These are phyloP conservation scores for Lycorma delicatula DNA, from an alignment of 1,140 invertebrate species.

Conservation along the genomic window DNA sequence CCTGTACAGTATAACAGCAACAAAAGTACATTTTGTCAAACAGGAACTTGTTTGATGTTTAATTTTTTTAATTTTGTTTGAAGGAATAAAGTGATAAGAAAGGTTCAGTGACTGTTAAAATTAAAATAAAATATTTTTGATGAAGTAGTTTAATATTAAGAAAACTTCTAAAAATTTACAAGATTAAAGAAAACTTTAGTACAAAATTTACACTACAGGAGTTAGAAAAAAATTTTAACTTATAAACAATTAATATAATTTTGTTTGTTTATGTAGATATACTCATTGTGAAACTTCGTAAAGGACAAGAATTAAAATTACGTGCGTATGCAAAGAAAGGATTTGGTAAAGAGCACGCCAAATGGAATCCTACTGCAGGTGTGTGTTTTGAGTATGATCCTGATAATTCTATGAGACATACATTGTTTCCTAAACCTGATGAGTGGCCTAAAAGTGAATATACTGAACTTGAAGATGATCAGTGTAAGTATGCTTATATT, in stretches of 20 bases:
- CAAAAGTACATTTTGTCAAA: no score
- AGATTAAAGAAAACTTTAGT: no score
- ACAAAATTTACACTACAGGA: no score
- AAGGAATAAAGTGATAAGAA: no score
- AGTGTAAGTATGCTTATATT: slow-evolving; percentile 51
- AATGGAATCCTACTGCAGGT: slow-evolving; percentile 98
- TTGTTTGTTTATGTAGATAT: slow-evolving; percentile 55
- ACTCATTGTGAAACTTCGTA: slow-evolving; percentile 93
- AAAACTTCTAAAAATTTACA: no score
- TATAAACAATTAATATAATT: slow-evolving; percentile 13
- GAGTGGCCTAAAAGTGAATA: slow-evolving; percentile 99
- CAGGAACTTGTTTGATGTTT: no score
- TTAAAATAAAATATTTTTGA: no score
- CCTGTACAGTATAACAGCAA: no score
- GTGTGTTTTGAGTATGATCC: slow-evolving; percentile 99
- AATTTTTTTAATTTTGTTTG: no score
- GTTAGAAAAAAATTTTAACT: no score
- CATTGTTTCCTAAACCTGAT: slow-evolving; percentile 92
- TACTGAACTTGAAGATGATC: slow-evolving; percentile 85
- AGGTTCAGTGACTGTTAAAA: no score
- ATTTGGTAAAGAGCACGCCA: slow-evolving; percentile 99
- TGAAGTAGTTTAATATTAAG: no score
- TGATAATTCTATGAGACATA: slow-evolving; percentile 95
- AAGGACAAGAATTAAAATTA: slow-evolving; percentile 95
- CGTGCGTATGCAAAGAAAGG: slow-evolving; percentile 83